Percentiles rank a stretch among this genome's conserved stretches.
These are phyloP conservation scores for Alouatta palliata DNA, from an alignment of 2,113 vertebrate species.

Conservation along the genomic window DNA sequence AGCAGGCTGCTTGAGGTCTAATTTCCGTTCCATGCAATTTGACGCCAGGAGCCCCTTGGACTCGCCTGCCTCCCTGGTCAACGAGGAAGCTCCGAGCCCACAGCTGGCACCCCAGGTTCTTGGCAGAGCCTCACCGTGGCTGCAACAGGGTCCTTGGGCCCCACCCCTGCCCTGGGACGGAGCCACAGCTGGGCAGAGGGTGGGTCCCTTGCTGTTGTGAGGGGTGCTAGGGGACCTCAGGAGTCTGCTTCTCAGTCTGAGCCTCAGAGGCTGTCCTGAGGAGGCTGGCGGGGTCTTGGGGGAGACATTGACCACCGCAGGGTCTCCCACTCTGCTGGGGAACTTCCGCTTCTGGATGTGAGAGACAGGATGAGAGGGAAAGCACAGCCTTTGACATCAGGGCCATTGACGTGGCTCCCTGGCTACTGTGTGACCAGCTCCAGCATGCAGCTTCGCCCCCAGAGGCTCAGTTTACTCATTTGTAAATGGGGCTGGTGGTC, in stretches of 20 bases:
- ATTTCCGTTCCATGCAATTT: conserved; percentile 48
- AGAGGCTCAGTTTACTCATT: background rate
- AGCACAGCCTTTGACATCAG: background rate
- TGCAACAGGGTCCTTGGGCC: background rate
- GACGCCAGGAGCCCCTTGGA: background rate
- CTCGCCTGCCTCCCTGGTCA: background rate
- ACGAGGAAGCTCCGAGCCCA: fast-evolving
- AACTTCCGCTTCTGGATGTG: background rate
- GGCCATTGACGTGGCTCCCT: fast-evolving
- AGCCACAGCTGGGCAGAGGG: background rate
- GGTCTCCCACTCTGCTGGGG: background rate
- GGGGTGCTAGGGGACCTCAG: fast-evolving
- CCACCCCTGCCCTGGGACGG: background rate
- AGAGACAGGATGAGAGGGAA: fast-evolving
- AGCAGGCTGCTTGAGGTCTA: background rate
- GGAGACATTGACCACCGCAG: background rate
- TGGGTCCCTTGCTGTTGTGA: fast-evolving
- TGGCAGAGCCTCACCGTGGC: background rate
- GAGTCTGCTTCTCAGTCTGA: background rate
- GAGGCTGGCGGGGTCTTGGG: too few relatives aligned
- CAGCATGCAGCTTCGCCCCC: fast-evolving
- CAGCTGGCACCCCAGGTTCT: background rate
- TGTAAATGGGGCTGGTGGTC: background rate
- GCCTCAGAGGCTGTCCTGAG: background rate
- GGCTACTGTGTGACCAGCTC: background rate